phyloP scores from a whole-genome alignment of 2,113 vertebrate species.

The Alosa alosa region DNA sequence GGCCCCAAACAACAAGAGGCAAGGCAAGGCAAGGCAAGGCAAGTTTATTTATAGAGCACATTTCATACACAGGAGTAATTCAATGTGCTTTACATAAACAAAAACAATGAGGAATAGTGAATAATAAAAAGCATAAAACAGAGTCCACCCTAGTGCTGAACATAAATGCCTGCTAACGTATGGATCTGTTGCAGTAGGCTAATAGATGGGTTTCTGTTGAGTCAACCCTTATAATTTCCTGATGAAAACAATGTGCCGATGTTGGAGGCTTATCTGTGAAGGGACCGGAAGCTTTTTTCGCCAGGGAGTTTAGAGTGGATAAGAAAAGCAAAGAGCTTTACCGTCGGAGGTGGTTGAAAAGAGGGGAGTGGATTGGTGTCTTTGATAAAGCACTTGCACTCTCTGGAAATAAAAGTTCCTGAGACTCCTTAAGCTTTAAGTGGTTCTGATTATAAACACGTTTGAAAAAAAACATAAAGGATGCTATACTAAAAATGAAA shows the following conservation, averaged over 20 bases:
- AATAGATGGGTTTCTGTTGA: not conserved
- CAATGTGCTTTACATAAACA: too few relatives aligned
- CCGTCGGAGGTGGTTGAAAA: not conserved
- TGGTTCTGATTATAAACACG: not conserved
- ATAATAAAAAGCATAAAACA: too few relatives aligned
- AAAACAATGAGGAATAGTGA: too few relatives aligned
- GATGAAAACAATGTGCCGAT: conserved; percentile 7
- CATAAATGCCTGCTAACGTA: not conserved
- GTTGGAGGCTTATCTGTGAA: not conserved
- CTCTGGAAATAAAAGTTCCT: not conserved
- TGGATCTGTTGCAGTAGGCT: not conserved
- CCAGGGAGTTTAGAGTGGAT: not conserved
- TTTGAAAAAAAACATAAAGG: not conserved
- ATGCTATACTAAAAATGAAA: not conserved
- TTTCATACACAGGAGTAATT: too few relatives aligned
- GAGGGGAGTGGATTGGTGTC: not conserved
- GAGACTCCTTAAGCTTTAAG: not conserved
- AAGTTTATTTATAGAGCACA: too few relatives aligned
- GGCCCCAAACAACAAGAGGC: not conserved
- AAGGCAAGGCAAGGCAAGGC: too few relatives aligned
- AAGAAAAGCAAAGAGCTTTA: not conserved
- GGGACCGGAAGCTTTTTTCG: not conserved
- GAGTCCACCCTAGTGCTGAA: not conserved
- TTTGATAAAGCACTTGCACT: not conserved
- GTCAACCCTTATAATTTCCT: not conserved